Evolutionary conservation across 2,113 vertebrate species (phyloP), one percentile per base, ranked within the genome.

Genomic region (Sinocyclocheilus anophthalmus): DNA sequence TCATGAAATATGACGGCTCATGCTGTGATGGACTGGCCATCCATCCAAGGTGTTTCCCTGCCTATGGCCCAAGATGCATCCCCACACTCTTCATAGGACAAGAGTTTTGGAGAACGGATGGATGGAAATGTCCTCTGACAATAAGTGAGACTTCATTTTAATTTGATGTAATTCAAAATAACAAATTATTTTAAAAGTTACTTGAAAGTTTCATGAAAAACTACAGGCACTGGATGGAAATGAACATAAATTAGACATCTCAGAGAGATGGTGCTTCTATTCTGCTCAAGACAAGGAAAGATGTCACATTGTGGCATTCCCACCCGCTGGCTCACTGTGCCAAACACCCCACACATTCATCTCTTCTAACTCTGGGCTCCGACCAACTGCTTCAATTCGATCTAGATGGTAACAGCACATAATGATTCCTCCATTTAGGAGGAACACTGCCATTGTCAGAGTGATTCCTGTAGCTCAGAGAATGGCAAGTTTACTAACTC

Each of bases 231-330:
- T 82, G 42, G 45, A 48, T 33, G 65, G 63, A 82, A 53, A 53
- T 13, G 22, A 48, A 81, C 22, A 63, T 42, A 50, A 82, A 69
- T 53, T 22, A 82, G 80, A 82, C 24, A 82, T 82, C 42, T 22
- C 80, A 82, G 24, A 82, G 63, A 82, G 80, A 82, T 82, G 80
- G 61, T 82, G 24, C 80, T 50, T 67, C 63, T 69, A 50, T 82
- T 53, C 63, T 48, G 63, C 24, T 82, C 1, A 45, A 82, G 80
- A 50, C 42, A 65, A 82, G 24, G n/a, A 77, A 77, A 69, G 5
- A 67, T 69, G 42, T 82, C 63, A 69, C 63, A 69, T 22, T 82
- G 80, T 50, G 61, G 42, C 50, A 9, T 48, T 82, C 42, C 80
- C 80, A 67, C 80, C 80, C 26, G 45, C 63, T 53, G 80, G 16